phyloP scores from a whole-genome alignment of 2,888 invertebrate species.

The Tipula helvola region DNA sequence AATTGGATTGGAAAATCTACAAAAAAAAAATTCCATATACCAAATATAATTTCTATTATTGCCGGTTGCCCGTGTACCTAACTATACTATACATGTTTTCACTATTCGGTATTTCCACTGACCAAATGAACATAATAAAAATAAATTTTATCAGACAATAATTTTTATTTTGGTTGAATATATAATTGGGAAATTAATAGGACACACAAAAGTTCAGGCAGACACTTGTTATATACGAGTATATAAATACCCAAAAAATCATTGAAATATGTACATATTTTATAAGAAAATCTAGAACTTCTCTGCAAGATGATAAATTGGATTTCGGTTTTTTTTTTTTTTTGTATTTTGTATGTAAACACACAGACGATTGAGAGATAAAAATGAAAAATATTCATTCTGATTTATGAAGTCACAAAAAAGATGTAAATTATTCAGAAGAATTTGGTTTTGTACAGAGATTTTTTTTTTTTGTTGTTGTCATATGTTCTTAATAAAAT shows the following conservation, averaged over 20 bases:
- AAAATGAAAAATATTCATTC: not conserved
- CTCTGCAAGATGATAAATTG: not conserved
- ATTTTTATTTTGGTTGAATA: not conserved
- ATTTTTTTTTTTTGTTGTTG: not conserved
- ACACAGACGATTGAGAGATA: slow-evolving; percentile 4
- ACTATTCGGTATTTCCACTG: not conserved
- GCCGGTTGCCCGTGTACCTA: not conserved
- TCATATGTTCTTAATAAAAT: not conserved
- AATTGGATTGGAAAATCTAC: not conserved
- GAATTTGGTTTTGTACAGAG: not conserved
- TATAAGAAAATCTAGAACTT: not conserved
- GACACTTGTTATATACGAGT: not conserved
- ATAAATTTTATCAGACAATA: not conserved
- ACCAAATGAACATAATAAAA: not conserved
- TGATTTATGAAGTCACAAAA: not conserved
- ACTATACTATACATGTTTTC: not conserved
- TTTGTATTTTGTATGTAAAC: not conserved
- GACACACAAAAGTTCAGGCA: not conserved
- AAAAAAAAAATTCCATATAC: not conserved
- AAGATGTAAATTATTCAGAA: not conserved
- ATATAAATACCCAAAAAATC: not conserved
- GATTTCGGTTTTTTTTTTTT: not conserved
- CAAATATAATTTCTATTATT: not conserved
- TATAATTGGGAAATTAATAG: not conserved
- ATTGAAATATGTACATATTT: not conserved